These are phyloP conservation scores for Pseudochirops cupreus DNA, from an alignment of 2,797 vertebrate species.

Conservation along the genomic window DNA sequence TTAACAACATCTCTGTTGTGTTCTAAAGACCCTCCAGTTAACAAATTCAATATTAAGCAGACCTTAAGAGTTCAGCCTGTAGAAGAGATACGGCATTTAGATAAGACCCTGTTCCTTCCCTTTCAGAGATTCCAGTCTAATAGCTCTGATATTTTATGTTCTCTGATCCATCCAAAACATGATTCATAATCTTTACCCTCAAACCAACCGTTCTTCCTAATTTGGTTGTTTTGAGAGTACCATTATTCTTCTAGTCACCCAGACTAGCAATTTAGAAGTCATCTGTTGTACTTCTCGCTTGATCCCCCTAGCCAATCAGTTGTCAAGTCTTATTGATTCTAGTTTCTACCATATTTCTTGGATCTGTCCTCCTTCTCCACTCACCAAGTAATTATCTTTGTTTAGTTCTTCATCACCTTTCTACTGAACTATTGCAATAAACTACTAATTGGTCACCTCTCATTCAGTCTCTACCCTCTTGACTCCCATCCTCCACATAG, in stretches of 20 bases:
- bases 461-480: not conserved
- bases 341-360: not conserved
- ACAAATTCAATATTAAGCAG: not conserved
- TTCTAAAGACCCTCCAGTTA: not conserved
- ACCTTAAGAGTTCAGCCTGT: not conserved
- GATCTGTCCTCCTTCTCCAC: not conserved
- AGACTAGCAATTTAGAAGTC: not conserved
- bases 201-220: not conserved
- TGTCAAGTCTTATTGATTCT: not conserved
- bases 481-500: not conserved
- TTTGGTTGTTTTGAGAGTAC: not conserved
- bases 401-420: not conserved
- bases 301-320: not conserved
- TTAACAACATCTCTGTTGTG: not conserved
- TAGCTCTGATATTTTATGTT: not conserved
- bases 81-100: not conserved
- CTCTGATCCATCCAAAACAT: not conserved
- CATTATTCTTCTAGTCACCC: not conserved
- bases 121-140: not conserved
- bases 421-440: not conserved
- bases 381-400: not conserved
- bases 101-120: not conserved
- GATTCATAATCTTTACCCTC: not conserved
- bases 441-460: not conserved
- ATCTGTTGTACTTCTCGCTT: not conserved